Evolutionary conservation across 1,140 invertebrate genomes (phyloP), one percentile per base, ranked within the genome.

Genomic region (Heliconius hewitsoni): DNA sequence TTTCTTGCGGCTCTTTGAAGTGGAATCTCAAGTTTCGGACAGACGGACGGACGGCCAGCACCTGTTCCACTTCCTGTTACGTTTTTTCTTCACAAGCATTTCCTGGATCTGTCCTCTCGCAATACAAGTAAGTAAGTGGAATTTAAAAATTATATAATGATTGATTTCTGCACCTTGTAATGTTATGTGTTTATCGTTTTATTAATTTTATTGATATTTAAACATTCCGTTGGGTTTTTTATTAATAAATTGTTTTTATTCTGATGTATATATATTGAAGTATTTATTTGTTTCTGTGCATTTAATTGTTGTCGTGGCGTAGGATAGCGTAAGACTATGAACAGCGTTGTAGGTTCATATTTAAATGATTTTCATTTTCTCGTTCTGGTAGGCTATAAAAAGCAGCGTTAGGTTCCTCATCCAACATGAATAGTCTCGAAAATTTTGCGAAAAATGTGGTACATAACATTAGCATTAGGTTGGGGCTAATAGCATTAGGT

Each of bases 51-150:
- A 85, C 85, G 74, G 75, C 78, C 73, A 76, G 81, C 88, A 89
- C 88, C 88, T 89, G 88, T 83, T 80, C 11, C 72, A 76, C 85
- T 87, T 88, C 86, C 86, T 87, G 86, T 66, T 78, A 74, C 77
- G 75, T 78, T 84, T 87, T 89, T 88, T 88, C 79, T 46, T 85
- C 78, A 71, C 74, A 73, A 78, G 79, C 79, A 83, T 88, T 89
- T 89, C 88, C 88, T 89, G 84, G 74, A 84, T 74, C 52, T 46
- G 81, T 81, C 80, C 77, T 77, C 73, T 77, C 27, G 30, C 27
- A 66, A 66, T 66, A 66, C 60, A 30, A 66, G 34, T 30, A 42
- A 50, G 18, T 66, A 77, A 70, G 74, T 46, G 39, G 71, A 42
- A 81, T 60, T 77, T 70, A 66, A 8, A 57, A 37, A 60, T 76